Base-by-base conservation (phyloP, 2,888 invertebrate genomes). In the Pollenia labialis region DNA sequence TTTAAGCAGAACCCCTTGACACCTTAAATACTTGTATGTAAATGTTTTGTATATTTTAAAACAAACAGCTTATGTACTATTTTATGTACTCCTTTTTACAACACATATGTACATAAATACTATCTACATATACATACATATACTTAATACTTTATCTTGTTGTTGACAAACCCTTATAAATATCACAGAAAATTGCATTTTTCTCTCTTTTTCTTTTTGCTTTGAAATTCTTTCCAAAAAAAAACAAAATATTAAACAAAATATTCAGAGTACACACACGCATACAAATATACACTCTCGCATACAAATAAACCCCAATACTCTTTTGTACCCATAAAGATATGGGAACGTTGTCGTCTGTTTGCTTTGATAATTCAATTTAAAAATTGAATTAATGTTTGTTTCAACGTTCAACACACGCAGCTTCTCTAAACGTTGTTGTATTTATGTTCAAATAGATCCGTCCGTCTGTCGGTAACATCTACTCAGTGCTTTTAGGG, bases 311-410 rank as follows among this genome's bases (percentile, higher is more conserved):
- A 85, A 72, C 60, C 68, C 74, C 62, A 64, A 75, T 52, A 69
- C 66, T 54, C 64, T 66, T 66, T 66, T 69, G 68, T 40, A 75
- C 54, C 60, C 56, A 60, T 66, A 69, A 52, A 80, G 58, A 23
- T 68, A 54, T 66, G 56, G 46, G 69, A 18, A 56, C 1, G 54
- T 64, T 32, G 50, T 62, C 50, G 68, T 72, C 75, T 71, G 66
- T 81, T 77, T 74, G 62, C 56, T 58, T 80, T 84, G 62, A 87
- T 84, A 87, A 81, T 84, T 84, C 56, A 87, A 81, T 84, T 84
- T 84, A 8, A 50, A 84, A 84, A 77, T 77, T 84, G 68, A 87
- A 84, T 81, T 84, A 68, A 84, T 77, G 50, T 56, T 71, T 76
- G 32, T 68, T 71, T 54, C 14, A 44, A 74, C 62, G 23, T 56